phyloP scores from a whole-genome alignment of 2,113 vertebrate species.

The Perognathus longimembris region DNA sequence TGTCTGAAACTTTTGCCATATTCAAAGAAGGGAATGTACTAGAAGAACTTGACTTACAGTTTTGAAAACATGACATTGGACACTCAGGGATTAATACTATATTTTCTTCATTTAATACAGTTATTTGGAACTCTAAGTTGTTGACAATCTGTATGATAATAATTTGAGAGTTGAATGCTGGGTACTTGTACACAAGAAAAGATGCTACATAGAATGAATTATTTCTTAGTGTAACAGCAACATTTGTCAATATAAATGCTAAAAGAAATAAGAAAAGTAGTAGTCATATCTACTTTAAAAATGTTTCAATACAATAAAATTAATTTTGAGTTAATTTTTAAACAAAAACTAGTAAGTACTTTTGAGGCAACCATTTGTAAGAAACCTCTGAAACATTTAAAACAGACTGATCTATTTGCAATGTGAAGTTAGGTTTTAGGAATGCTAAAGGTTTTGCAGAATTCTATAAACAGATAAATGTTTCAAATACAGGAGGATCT shows the following conservation, averaged over 20 bases:
- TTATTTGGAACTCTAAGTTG: conserved; percentile 50
- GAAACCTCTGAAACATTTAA: conserved; percentile 31
- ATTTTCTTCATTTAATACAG: conserved; percentile 39
- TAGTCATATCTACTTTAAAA: conserved; percentile 37
- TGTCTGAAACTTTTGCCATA: conserved; percentile 27
- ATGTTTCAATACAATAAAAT: conserved; percentile 44
- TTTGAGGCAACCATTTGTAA: conserved; percentile 58
- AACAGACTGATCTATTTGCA: conserved; percentile 41
- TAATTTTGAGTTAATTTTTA: conserved; percentile 3
- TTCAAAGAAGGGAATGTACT: conserved; percentile 17
- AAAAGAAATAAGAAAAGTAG: background rate
- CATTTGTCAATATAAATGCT: conserved; percentile 12
- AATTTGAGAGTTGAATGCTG: conserved; percentile 37
- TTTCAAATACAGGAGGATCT: conserved; percentile 29
- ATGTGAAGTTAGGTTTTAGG: conserved; percentile 66
- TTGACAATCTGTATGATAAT: conserved; percentile 55
- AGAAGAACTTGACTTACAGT: background rate
- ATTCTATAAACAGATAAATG: conserved; percentile 31
- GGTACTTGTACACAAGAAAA: conserved; percentile 18
- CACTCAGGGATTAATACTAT: conserved; percentile 61
- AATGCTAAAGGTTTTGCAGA: conserved; percentile 60
- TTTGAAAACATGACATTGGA: conserved; percentile 48
- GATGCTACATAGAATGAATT: conserved; percentile 22
- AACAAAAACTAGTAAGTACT: conserved; percentile 9
- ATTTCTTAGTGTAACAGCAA: conserved; percentile 15